phyloP scores from a whole-genome alignment of 2,113 vertebrate species.

The Leuciscus idus region DNA sequence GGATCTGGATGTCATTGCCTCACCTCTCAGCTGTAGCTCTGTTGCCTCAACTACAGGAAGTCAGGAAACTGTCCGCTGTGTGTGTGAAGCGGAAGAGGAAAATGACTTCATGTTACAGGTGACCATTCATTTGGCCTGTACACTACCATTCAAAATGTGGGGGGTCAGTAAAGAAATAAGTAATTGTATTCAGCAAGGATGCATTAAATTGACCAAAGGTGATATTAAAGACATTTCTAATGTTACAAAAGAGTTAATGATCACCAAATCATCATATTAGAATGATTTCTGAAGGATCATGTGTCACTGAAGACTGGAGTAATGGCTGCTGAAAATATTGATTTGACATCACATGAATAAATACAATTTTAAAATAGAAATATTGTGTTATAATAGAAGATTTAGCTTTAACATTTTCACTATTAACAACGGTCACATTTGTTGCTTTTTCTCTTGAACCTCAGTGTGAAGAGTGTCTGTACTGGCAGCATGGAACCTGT shows the following conservation, averaged over 20 bases:
- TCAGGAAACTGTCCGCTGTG: slow-evolving; percentile 90
- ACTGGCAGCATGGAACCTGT: slow-evolving; percentile 98
- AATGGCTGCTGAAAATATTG: not conserved
- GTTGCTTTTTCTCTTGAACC: not conserved
- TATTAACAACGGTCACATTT: not conserved
- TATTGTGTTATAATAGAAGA: no score
- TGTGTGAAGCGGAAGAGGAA: slow-evolving; percentile 95
- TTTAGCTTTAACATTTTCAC: not conserved
- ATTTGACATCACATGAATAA: not conserved
- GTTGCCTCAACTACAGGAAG: slow-evolving; percentile 76
- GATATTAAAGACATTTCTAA: no score
- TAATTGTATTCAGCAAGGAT: not conserved
- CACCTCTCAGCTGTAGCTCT: slow-evolving; percentile 78
- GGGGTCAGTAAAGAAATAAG: not conserved
- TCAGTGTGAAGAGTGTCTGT: slow-evolving; percentile 96
- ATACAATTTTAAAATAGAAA: not conserved
- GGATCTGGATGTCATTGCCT: slow-evolving; percentile 85
- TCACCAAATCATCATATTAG: not conserved
- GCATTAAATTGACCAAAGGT: not conserved
- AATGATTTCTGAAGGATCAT: slow-evolving; percentile 8
- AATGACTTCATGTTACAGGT: slow-evolving; percentile 99
- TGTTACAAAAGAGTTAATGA: no score
- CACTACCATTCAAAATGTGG: not conserved
- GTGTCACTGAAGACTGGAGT: not conserved
- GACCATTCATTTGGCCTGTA: slow-evolving; percentile 19